Evolutionary conservation across 1,140 invertebrate species (phyloP).

Genomic region (Helicorthomorpha holstii): DNA sequence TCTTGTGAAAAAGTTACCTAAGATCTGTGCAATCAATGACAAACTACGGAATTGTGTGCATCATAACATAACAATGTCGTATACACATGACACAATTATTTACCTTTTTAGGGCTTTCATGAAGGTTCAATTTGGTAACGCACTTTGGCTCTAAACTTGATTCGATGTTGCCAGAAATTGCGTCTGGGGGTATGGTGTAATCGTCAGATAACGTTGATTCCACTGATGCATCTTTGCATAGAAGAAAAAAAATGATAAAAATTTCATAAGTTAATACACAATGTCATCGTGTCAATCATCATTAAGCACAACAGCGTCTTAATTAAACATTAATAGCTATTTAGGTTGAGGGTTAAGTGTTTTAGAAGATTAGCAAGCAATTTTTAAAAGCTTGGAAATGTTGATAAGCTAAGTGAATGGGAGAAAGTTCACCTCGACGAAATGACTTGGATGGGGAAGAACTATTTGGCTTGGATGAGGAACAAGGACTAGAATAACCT

Average conservation of each 20-base stretch:
- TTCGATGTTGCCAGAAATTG: conserved; percentile 48
- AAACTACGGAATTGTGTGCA: too few relatives aligned
- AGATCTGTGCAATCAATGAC: too few relatives aligned
- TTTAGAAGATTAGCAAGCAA: too few relatives aligned
- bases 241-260: too few relatives aligned
- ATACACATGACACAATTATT: conserved; percentile 1
- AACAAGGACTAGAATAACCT: conserved; percentile 57
- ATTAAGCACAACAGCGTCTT: neutral
- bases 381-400: too few relatives aligned
- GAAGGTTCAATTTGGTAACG: conserved; percentile 19
- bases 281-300: too few relatives aligned
- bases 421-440: conserved; percentile 43
- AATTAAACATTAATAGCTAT: too few relatives aligned
- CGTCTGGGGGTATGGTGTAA: conserved; percentile 88
- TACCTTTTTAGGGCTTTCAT: conserved; percentile 21
- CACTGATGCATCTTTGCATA: conserved; percentile 62
- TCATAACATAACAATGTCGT: neutral
- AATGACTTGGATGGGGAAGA: conserved; percentile 64
- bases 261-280: conserved; percentile 20
- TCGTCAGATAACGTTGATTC: conserved; percentile 87
- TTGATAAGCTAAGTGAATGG: too few relatives aligned
- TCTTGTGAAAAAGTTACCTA: too few relatives aligned
- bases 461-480: conserved; percentile 54
- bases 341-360: too few relatives aligned
- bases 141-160: conserved; percentile 33